Evolutionary conservation across 2,797 vertebrate species (phyloP).

Genomic region (Propithecus deckenii): DNA sequence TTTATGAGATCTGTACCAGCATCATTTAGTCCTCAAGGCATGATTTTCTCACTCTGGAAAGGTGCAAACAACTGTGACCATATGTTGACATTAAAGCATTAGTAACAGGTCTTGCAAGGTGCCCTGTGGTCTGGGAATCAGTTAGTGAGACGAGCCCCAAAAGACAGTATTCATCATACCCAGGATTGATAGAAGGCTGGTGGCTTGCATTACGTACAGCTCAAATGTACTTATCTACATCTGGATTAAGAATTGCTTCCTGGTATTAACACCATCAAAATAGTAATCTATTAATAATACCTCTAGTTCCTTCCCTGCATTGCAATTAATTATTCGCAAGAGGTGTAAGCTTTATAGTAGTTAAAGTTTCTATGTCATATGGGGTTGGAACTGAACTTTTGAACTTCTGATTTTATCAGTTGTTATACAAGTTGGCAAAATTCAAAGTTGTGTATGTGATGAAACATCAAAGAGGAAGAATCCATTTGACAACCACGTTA

Average conservation of each 20-base stretch:
- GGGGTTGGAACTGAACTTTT: conserved; percentile 63
- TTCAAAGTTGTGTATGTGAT: conserved; percentile 62
- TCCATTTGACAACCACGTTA: conserved; percentile 54
- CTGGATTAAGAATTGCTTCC: neutral
- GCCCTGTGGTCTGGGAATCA: neutral
- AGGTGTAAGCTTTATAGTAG: neutral
- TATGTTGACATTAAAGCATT: rapidly evolving
- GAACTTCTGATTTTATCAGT: conserved; percentile 73
- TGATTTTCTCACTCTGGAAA: neutral
- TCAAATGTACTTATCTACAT: neutral
- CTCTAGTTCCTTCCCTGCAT: neutral
- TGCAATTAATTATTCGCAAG: neutral
- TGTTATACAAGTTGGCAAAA: conserved; percentile 61
- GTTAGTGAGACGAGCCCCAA: rapidly evolving
- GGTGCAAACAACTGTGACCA: rapidly evolving
- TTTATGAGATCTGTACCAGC: neutral
- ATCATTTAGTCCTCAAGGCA: neutral
- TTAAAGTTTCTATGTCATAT: neutral
- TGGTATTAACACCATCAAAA: neutral
- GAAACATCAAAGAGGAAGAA: conserved; percentile 72
- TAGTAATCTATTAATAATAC: rapidly evolving
- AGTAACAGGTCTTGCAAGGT: neutral
- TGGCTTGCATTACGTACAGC: rapidly evolving
- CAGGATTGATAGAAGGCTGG: neutral
- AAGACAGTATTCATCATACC: neutral